Evolutionary conservation across 2,113 vertebrate genomes (phyloP), one percentile per base, ranked within the genome.

Genomic region (Sinocyclocheilus anshuiensis): DNA sequence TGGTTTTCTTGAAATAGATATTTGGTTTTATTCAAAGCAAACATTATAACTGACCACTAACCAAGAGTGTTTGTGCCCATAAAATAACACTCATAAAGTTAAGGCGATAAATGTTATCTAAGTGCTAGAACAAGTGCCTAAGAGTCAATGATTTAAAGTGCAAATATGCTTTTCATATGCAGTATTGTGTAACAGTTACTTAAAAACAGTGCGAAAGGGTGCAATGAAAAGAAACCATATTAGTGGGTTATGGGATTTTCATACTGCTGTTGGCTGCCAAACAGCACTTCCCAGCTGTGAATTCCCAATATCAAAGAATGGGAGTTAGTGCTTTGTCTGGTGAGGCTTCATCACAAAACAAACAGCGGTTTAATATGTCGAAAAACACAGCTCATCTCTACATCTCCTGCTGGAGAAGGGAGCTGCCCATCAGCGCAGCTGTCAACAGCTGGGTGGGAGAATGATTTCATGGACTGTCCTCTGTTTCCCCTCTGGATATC

Each of bases 361-460:
- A 74, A 78, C 81, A 50, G 33, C 36, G 79, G 79, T 83, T 45
- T 29, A 45, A 45, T 80, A 8, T 24, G 50, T 95, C 93, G 92
- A 93, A 95, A 95, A 96, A 45, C 42, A 94, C 85, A 69, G 69
- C 92, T 82, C 24, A 77, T 59, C 50, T 39, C 13, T 65, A 16
- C 93, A 94, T 94, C 91, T 94, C 92, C 94, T 95, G 18, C 94
- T 94, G 94, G 92, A 93, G 91, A 93, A 93, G 92, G 90, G 91
- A 92, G 92, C 90, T 92, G 89, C 92, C 45, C 20, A 55, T 55
- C 53, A 55, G 53, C 15, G 18, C 15, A 55, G 50, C 50, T 53
- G 50, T 53, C 50, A 36, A 50, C 71, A 61, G 72, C 55, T 63
- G 39, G 72, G 26, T 29, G 24, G 6, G 12, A 50, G 18, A 65